Conservation (phyloP, 2,888 invertebrate species). For the Andrena haemorrhoa region DNA sequence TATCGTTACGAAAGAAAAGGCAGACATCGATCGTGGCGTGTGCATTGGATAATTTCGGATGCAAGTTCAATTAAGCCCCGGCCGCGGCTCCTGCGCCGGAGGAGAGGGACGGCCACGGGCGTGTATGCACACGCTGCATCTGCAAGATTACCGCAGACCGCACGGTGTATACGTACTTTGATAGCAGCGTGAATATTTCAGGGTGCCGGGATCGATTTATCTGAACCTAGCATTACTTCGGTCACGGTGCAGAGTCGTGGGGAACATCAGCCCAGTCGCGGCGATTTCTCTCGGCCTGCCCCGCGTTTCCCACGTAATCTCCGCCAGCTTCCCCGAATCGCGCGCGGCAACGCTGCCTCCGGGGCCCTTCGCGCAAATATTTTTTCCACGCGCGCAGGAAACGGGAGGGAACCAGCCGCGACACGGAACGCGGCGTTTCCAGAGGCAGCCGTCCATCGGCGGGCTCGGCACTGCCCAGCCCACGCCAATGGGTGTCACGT, state of each 20-base stretch:
- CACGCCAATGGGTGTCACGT: slow-evolving; percentile 51
- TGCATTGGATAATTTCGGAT: slow-evolving; percentile 41
- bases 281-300: slow-evolving; percentile 4
- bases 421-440: too few species aligned
- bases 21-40: background rate
- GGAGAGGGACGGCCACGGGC: slow-evolving; percentile 8
- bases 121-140: slow-evolving; percentile 28
- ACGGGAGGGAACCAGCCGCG: background rate
- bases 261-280: slow-evolving; percentile 23
- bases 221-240: slow-evolving; percentile 50
- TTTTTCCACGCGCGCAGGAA: background rate
- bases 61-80: slow-evolving; percentile 44
- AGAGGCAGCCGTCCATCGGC: background rate
- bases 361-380: slow-evolving; percentile 1
- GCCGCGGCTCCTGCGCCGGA: slow-evolving; percentile 15
- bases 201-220: slow-evolving; percentile 61
- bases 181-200: slow-evolving; percentile 66
- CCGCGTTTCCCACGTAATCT: background rate
- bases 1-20: slow-evolving; percentile 34
- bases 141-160: slow-evolving; percentile 53
- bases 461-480: slow-evolving; percentile 1
- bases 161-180: slow-evolving; percentile 52
- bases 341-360: background rate
- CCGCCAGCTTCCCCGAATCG: background rate
- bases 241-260: slow-evolving; percentile 12